Evolutionary conservation across 2,797 vertebrate genomes (phyloP).

Genomic region (Lacerta bilineata): DNA sequence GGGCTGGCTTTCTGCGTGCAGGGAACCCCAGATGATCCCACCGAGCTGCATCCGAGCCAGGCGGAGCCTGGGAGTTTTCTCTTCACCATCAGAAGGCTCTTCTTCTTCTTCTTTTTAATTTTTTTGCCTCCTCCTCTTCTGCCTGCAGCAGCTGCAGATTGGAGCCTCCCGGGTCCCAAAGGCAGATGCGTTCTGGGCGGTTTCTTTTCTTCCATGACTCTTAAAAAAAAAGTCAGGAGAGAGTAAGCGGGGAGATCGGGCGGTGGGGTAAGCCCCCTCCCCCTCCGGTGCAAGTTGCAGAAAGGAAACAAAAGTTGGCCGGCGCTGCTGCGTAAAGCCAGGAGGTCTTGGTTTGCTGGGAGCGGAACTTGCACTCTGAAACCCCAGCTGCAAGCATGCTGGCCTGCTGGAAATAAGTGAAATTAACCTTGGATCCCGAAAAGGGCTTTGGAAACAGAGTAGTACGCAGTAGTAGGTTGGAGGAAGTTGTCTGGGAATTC

Average conservation of each 20-base stretch:
- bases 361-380: too few species aligned
- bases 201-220: conserved; percentile 14
- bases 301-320: background rate
- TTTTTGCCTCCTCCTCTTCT: background rate
- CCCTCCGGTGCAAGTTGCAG: background rate
- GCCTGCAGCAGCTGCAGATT: background rate
- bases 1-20: background rate
- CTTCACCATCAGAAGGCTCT: conserved; percentile 5
- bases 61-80: conserved; percentile 14
- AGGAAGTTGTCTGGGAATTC: background rate
- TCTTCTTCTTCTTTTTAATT: background rate
- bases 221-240: background rate
- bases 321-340: background rate
- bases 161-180: conserved; percentile 28
- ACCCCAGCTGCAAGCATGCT: background rate
- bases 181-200: background rate
- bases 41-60: conserved; percentile 1
- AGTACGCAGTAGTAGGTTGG: background rate
- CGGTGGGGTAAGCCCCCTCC: too few species aligned
- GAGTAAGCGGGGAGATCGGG: background rate
- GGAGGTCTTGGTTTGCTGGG: background rate
- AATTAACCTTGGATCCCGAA: background rate
- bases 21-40: conserved; percentile 11
- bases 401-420: background rate
- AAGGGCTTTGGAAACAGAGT: background rate